These are phyloP conservation scores for Coreoperca whiteheadi DNA, from an alignment of 2,113 vertebrate species.

Conservation along the genomic window DNA sequence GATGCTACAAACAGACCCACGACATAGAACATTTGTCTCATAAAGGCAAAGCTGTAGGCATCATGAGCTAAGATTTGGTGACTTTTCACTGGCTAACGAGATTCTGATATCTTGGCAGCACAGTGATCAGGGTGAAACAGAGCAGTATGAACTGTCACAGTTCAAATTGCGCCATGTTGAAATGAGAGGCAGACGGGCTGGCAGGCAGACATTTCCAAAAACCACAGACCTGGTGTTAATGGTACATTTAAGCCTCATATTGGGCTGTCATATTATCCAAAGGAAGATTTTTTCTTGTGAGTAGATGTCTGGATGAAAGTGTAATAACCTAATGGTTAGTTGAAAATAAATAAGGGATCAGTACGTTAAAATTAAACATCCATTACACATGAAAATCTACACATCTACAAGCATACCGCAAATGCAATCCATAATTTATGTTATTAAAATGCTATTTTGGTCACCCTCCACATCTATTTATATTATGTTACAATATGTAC, in stretches of 20 bases:
- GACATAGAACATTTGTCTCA: slow-evolving; percentile 69
- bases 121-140: slow-evolving; percentile 62
- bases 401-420: slow-evolving; percentile 26
- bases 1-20: slow-evolving; percentile 69
- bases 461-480: slow-evolving; percentile 16
- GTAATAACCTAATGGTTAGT: slow-evolving; percentile 34
- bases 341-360: slow-evolving; percentile 25
- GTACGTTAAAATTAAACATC: slow-evolving; percentile 33
- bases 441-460: slow-evolving; percentile 32
- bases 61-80: slow-evolving; percentile 63
- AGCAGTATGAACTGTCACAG: slow-evolving; percentile 67
- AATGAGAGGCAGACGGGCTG: slow-evolving; percentile 48
- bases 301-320: slow-evolving; percentile 33
- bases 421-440: slow-evolving; percentile 13
- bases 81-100: slow-evolving; percentile 72
- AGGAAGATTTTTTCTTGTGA: slow-evolving; percentile 45
- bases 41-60: slow-evolving; percentile 64
- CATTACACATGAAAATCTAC: slow-evolving; percentile 28
- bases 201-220: slow-evolving; percentile 45
- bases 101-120: slow-evolving; percentile 73
- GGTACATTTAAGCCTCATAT: slow-evolving; percentile 58
- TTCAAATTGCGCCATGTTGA: slow-evolving; percentile 60
- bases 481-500: slow-evolving; percentile 15
- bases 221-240: slow-evolving; percentile 62
- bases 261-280: slow-evolving; percentile 56